Evolutionary conservation across 2,113 vertebrate species (phyloP).

Genomic region (Sylvicapra grimmia): DNA sequence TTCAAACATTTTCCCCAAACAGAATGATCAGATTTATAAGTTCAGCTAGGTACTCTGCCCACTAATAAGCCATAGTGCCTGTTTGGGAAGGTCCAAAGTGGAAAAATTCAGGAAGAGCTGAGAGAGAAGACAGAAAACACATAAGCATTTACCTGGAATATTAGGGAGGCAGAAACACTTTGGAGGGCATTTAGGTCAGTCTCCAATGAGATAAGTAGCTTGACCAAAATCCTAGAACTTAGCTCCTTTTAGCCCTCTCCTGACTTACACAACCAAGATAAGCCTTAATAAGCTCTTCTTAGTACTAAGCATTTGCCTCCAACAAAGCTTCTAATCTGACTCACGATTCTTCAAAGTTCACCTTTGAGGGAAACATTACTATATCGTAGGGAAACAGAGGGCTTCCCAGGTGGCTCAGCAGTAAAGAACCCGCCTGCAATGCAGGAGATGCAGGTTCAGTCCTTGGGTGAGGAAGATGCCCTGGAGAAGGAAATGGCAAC

Average conservation of each 20-base stretch:
- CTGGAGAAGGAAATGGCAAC: neutral
- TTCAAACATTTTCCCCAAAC: conserved; percentile 7
- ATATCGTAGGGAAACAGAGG: neutral
- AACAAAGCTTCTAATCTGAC: neutral
- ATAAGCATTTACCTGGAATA: neutral
- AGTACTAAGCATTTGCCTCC: neutral
- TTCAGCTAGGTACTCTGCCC: neutral
- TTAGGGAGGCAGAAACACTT: neutral
- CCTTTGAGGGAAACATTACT: neutral
- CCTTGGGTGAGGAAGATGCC: neutral
- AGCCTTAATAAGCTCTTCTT: neutral
- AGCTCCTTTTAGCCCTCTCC: neutral
- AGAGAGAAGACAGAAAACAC: neutral
- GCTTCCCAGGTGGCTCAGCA: neutral
- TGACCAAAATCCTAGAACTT: neutral
- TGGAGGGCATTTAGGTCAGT: neutral
- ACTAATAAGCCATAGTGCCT: neutral
- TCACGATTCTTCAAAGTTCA: neutral
- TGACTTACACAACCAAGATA: neutral
- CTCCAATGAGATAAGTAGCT: neutral
- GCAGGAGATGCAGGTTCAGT: neutral
- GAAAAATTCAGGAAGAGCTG: neutral
- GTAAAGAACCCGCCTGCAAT: neutral
- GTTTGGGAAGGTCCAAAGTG: neutral
- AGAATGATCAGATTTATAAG: neutral